phyloP scores from a whole-genome alignment of 2,113 vertebrate genomes.

The Apteryx mantelli region DNA sequence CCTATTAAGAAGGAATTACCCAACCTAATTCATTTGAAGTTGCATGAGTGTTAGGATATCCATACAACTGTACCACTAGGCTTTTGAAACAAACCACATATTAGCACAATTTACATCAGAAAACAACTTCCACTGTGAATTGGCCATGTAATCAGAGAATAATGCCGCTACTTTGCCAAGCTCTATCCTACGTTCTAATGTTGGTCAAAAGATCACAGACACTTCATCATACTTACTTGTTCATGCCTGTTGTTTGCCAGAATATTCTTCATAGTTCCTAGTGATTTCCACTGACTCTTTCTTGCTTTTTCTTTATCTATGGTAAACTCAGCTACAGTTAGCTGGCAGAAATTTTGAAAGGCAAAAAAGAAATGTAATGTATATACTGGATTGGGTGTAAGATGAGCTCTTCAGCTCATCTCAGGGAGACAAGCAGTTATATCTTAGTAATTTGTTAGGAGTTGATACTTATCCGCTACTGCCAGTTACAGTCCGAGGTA shows the following conservation, averaged over 20 bases:
- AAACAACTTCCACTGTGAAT: neutral
- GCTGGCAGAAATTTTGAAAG: neutral
- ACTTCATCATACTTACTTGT: neutral
- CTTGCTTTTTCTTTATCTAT: neutral
- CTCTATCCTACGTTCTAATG: neutral
- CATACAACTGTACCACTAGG: neutral
- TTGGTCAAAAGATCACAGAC: neutral
- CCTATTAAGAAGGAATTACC: neutral
- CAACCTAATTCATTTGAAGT: neutral
- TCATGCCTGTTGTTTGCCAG: neutral
- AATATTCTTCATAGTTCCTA: neutral
- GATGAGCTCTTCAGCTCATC: neutral
- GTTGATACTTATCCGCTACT: neutral
- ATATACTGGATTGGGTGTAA: neutral
- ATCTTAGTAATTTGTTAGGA: neutral
- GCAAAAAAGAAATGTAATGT: neutral
- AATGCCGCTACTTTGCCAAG: fast-evolving
- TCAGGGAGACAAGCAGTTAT: neutral
- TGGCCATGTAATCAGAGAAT: fast-evolving
- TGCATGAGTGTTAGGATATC: neutral
- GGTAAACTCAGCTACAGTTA: neutral
- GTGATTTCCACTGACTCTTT: neutral
- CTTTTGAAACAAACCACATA: neutral
- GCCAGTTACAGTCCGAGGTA: neutral
- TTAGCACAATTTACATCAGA: neutral